Conservation (phyloP, 1,140 invertebrate genomes). For the Drosophila dunni region DNA sequence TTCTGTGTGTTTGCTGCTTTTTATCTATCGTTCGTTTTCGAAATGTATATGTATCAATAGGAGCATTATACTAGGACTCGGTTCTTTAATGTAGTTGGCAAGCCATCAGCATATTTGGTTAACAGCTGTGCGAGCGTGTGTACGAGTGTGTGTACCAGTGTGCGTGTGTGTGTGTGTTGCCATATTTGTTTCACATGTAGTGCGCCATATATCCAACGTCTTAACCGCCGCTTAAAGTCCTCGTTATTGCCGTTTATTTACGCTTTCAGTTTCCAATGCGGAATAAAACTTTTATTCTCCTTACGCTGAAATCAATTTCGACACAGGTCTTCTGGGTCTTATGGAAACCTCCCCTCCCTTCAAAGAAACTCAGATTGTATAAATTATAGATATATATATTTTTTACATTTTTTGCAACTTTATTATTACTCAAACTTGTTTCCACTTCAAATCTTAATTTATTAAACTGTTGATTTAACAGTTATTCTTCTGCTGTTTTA, state of each 20-base stretch:
- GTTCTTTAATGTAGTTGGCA: constrained; percentile 51
- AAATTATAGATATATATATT: constrained; percentile 6
- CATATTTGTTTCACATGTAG: constrained; percentile 56
- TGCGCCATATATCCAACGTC: constrained; percentile 34
- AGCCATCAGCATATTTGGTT: constrained; percentile 66
- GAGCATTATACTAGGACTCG: constrained; percentile 51
- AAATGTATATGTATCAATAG: constrained; percentile 57
- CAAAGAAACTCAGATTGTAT: not conserved
- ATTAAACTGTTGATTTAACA: constrained; percentile 34
- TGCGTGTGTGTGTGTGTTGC: constrained; percentile 37
- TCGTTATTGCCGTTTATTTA: constrained; percentile 52
- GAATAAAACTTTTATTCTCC: constrained; percentile 19
- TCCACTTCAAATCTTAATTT: constrained; percentile 44
- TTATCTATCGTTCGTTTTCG: constrained; percentile 47
- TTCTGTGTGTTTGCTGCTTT: constrained; percentile 32
- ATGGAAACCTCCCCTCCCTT: not conserved
- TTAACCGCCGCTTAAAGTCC: constrained; percentile 52
- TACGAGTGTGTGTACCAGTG: constrained; percentile 18
- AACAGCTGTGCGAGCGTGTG: constrained; percentile 41
- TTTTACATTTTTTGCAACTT: constrained; percentile 74
- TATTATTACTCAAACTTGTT: constrained; percentile 75
- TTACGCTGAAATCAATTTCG: constrained; percentile 14
- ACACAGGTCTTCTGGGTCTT: not conserved
- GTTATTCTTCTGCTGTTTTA: constrained; percentile 35
- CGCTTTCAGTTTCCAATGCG: constrained; percentile 15